Base-by-base conservation (phyloP, 2,797 vertebrate species). In the Atherinosoma microstoma region DNA sequence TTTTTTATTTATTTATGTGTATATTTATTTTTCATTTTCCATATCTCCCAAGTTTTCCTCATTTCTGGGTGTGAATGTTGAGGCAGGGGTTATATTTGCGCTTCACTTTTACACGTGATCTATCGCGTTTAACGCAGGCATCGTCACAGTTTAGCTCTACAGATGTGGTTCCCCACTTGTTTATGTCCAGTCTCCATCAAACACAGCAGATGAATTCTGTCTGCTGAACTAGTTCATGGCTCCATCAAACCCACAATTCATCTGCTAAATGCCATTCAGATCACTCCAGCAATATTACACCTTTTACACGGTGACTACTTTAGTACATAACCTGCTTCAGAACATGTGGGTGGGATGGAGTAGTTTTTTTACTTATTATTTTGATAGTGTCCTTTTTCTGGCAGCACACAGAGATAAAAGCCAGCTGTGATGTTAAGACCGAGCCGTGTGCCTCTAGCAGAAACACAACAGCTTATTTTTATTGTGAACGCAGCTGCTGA, bases 391-490 rank as follows among this genome's bases (percentile, higher is more conserved):
- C 58, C 47, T 64, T 61, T 29, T 32, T 12, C 64, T 64, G 56
- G 73, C 72, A 24, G 62, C 7, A 36, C 45, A 32, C 53, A 40
- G 40, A 61, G 35, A 76, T 58, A 15, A 82, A 73, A 61, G 36
- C 18, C 69, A 68, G 67, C 62, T 79, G 76, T 54, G 16, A 47
- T 56, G 64, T 80, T 70, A 30, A 64, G 54, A 64, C 65, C 47
- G 73, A 59, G 70, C 47, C 51, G 20, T 22, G 47, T 49, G 30
- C 71, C 63, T 54, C 49, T 15, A 69, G 72, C 67, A 69, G 12
- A 47, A 53, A 66, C 60, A 61, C 38, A 15, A 0, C 16, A 45
- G 42, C 20, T 29, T 42, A 22, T 65, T 34, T 51, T 22, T 29
- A 27, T 77, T 75, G 69, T 76, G 0, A 22, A 67, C 8, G 47